phyloP scores from a whole-genome alignment of 64 coral and sea anemone genomes.

The Pachyseris speciosa region DNA sequence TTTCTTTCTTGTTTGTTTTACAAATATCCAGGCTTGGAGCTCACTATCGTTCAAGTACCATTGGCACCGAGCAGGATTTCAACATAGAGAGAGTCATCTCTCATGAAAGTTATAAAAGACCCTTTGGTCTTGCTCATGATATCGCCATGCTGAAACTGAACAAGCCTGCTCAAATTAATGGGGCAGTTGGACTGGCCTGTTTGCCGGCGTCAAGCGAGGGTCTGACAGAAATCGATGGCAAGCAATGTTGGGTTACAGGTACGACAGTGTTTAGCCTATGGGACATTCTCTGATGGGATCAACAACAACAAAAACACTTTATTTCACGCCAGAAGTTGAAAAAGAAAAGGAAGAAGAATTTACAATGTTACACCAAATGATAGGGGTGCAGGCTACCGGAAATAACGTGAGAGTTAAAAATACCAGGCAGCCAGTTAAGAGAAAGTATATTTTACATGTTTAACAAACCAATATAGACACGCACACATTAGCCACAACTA shows the following conservation, averaged over 20 bases:
- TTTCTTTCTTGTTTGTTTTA: neutral
- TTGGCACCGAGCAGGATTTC: conserved; percentile 51
- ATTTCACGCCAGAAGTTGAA: too few relatives aligned
- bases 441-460: too few relatives aligned
- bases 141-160: conserved; percentile 66
- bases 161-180: conserved; percentile 14
- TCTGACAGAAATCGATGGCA: conserved; percentile 21
- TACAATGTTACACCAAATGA: too few relatives aligned
- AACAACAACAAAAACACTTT: too few relatives aligned
- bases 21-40: conserved; percentile 47
- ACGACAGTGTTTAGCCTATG: conserved; percentile 8
- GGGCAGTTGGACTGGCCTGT: conserved; percentile 23
- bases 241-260: conserved; percentile 75
- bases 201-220: conserved; percentile 7
- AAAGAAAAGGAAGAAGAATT: too few relatives aligned
- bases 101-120: conserved; percentile 50
- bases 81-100: neutral
- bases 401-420: too few relatives aligned
- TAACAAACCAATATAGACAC: too few relatives aligned
- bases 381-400: too few relatives aligned
- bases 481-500: too few relatives aligned
- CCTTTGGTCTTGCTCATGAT: conserved; percentile 32
- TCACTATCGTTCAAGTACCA: neutral
- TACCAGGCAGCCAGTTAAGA: too few relatives aligned
- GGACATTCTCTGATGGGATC: conserved; percentile 6